phyloP scores from a whole-genome alignment of 1,140 invertebrate genomes.

The Gryon sp. region DNA sequence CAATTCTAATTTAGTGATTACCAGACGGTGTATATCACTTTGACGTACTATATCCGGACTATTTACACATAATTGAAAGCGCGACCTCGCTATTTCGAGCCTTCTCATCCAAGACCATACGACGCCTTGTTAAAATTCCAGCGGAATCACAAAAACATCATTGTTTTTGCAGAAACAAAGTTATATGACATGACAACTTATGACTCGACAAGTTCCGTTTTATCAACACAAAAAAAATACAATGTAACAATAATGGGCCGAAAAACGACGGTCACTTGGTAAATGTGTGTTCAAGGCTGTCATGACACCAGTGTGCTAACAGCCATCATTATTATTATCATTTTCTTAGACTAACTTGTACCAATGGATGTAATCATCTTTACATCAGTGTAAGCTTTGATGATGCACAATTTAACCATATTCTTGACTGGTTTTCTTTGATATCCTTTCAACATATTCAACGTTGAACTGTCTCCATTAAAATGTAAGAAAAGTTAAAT shows the following conservation, averaged over 20 bases:
- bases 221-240: constrained; percentile 16
- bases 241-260: constrained; percentile 10
- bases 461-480: no score
- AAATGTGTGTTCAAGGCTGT: constrained; percentile 29
- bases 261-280: constrained; percentile 18
- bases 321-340: constrained; percentile 47
- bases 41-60: constrained; percentile 32
- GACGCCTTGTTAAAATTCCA: constrained; percentile 47
- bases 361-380: no score
- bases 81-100: constrained; percentile 34
- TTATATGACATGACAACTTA: neutral
- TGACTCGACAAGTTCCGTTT: constrained; percentile 1
- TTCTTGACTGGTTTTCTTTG: no score
- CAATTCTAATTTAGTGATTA: constrained; percentile 24
- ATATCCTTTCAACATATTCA: no score
- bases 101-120: constrained; percentile 5
- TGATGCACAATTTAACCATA: no score
- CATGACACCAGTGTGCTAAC: constrained; percentile 40
- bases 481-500: no score
- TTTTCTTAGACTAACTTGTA: constrained; percentile 24
- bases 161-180: constrained; percentile 37
- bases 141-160: constrained; percentile 26
- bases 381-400: no score
- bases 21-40: constrained; percentile 27
- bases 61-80: constrained; percentile 43